These are phyloP conservation scores for Sebastiscus albofasciatus DNA, from an alignment of 2,797 vertebrate genomes.

Conservation along the genomic window DNA sequence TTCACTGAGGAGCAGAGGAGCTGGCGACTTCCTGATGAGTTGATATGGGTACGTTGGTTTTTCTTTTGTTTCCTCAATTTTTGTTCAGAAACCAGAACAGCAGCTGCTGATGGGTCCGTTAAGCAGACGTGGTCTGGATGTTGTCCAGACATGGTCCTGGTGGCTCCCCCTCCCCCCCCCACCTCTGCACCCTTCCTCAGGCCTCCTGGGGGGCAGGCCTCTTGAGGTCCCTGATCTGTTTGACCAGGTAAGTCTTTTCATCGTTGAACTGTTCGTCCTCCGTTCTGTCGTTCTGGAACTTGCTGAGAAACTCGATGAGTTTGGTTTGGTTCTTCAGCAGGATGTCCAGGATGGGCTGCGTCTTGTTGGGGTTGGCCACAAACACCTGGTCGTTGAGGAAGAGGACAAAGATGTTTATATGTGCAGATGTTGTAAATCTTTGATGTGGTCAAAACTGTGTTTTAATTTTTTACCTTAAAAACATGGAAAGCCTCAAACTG, in stretches of 20 bases:
- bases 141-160: slow-evolving; percentile 65
- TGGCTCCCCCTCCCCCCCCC: slow-evolving; percentile 42
- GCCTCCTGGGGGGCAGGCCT: slow-evolving; percentile 94
- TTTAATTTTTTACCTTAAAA: slow-evolving; percentile 81
- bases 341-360: slow-evolving; percentile 97
- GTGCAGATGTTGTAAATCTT: neutral
- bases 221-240: slow-evolving; percentile 99
- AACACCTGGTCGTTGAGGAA: slow-evolving; percentile 87
- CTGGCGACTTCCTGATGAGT: slow-evolving; percentile 87
- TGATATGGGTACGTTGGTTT: slow-evolving; percentile 83
- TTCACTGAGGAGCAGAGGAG: slow-evolving; percentile 90
- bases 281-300: slow-evolving; percentile 97
- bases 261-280: slow-evolving; percentile 98
- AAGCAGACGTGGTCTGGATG: slow-evolving; percentile 68
- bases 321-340: slow-evolving; percentile 98
- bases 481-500: slow-evolving; percentile 89
- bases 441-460: neutral
- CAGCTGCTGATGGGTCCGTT: slow-evolving; percentile 87
- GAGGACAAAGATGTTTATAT: neutral
- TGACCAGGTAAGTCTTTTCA: slow-evolving; percentile 98
- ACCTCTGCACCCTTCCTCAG: slow-evolving; percentile 66
- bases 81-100: slow-evolving; percentile 84
- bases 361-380: slow-evolving; percentile 98
- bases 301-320: slow-evolving; percentile 97
- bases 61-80: slow-evolving; percentile 75